A percentile compares a stretch with the other conserved stretches of the same genome.
These are phyloP conservation scores for Dreissena rostriformis DNA, from an alignment of 1,140 invertebrate species.

Conservation along the genomic window DNA sequence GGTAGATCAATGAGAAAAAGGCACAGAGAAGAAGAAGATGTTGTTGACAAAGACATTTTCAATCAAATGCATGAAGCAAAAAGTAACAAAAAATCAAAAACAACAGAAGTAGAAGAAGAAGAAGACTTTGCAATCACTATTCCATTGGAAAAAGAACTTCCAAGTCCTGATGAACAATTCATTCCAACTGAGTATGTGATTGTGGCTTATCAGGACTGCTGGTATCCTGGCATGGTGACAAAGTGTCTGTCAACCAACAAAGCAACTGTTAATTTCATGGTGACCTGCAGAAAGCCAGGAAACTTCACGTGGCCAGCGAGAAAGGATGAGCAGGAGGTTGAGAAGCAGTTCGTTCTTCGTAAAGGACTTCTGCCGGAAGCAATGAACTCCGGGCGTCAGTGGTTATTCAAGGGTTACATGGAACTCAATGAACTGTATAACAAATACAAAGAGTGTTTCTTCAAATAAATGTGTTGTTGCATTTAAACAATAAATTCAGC, in stretches of 20 bases:
- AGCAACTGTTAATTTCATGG: background rate
- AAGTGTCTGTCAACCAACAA: background rate
- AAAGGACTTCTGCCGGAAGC: background rate
- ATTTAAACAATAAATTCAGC: background rate
- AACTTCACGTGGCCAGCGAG: slow-evolving; percentile 7
- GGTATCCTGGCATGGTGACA: slow-evolving; percentile 18
- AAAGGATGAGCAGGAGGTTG: slow-evolving; percentile 9
- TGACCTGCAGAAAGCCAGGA: background rate
- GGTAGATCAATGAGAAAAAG: background rate
- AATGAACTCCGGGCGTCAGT: slow-evolving; percentile 2
- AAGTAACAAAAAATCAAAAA: slow-evolving; percentile 8
- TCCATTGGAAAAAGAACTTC: background rate
- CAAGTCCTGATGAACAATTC: background rate
- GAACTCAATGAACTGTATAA: slow-evolving; percentile 9
- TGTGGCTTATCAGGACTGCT: slow-evolving; percentile 22
- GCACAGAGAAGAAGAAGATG: background rate
- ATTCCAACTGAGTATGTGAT: slow-evolving; percentile 14
- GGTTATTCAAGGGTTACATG: background rate
- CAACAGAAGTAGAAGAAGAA: background rate
- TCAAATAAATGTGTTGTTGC: background rate
- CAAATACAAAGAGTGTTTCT: background rate
- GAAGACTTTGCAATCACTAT: background rate
- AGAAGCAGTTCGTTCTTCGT: slow-evolving; percentile 11
- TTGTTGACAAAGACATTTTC: background rate
- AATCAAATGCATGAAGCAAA: background rate